Evolutionary conservation across 1,140 invertebrate species (phyloP), one percentile per base, ranked within the genome.

Genomic region (Planococcus citri): DNA sequence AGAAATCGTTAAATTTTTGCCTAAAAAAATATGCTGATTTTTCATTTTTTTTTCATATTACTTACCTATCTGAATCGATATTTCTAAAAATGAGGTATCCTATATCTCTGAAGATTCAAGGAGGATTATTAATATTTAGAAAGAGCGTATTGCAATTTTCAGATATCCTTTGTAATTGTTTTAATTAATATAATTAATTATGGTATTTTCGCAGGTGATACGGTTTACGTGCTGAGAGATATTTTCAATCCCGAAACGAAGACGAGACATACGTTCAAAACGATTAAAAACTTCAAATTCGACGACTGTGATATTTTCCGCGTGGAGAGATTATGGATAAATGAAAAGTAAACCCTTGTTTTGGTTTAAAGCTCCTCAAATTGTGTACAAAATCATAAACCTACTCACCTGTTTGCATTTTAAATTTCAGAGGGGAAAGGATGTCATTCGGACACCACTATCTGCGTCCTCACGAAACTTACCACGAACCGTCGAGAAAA

Each of bases 381-480:
- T 33, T 33, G 3, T 33, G 3, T 33, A 78, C n/a, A n/a, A n/a
- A n/a, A n/a, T n/a, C n/a, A n/a, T 33, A 33, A 33, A 33, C 4
- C 51, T 58, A n/a, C n/a, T n/a, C n/a, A n/a, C n/a, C n/a, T n/a
- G n/a, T n/a, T n/a, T n/a, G 4, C 17, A 17, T 58, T 58, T 4
- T 22, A 22, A 22, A 22, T 58, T n/a, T 38, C 29, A 68, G 24
- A n/a, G 91, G 91, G 1, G 88, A 93, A 73, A 84, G 89, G 71
- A 95, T 91, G 80, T 94, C 94, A 0, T 97, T 94, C 80, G 96
- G 96, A 6, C 94, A 97, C 79, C 94, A 97, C 79, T 99, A 96
- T 80, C 81, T 97, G 67, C 82, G 95, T 70, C 95, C 95, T 10
- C 92, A 97, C 77, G 96, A 98, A 80, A 98, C 95, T 17, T 98